phyloP scores from a whole-genome alignment of 2,113 vertebrate genomes.

The Spheniscus mendiculus region DNA sequence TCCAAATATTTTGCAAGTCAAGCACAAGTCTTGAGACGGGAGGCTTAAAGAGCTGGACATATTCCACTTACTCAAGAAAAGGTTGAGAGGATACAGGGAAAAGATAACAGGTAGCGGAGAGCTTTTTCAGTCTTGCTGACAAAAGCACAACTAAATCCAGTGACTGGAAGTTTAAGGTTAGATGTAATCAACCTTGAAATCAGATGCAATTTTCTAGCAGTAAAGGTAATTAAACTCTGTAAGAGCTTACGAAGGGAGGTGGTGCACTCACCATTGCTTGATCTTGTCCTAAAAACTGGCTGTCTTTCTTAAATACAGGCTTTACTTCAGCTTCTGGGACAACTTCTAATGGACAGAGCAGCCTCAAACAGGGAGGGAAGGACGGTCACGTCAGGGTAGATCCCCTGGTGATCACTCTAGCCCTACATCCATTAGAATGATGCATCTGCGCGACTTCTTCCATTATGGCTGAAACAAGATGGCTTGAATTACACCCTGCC shows the following conservation, averaged over 20 bases:
- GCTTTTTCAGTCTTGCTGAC: slow-evolving; percentile 40
- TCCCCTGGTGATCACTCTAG: background rate
- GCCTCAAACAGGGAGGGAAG: background rate
- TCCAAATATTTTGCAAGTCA: background rate
- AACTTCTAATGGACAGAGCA: background rate
- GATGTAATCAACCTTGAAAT: slow-evolving; percentile 57
- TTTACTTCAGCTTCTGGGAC: background rate
- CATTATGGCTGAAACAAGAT: background rate
- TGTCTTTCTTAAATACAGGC: background rate
- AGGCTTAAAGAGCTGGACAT: background rate
- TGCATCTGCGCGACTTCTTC: background rate
- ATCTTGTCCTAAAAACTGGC: background rate
- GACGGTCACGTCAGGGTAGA: background rate
- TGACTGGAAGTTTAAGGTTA: slow-evolving; percentile 56
- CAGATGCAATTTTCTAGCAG: slow-evolving; percentile 16
- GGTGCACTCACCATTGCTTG: background rate
- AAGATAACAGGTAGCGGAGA: background rate
- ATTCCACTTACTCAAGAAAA: background rate
- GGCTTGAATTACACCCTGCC: slow-evolving; percentile 3
- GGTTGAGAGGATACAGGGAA: background rate
- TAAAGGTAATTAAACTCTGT: slow-evolving; percentile 46
- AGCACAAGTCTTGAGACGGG: background rate
- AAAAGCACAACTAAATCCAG: slow-evolving; percentile 43
- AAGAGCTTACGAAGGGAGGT: background rate
- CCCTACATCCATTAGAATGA: background rate